Evolutionary conservation across 2,888 invertebrate genomes (phyloP).

Genomic region (Pandemis corylana): DNA sequence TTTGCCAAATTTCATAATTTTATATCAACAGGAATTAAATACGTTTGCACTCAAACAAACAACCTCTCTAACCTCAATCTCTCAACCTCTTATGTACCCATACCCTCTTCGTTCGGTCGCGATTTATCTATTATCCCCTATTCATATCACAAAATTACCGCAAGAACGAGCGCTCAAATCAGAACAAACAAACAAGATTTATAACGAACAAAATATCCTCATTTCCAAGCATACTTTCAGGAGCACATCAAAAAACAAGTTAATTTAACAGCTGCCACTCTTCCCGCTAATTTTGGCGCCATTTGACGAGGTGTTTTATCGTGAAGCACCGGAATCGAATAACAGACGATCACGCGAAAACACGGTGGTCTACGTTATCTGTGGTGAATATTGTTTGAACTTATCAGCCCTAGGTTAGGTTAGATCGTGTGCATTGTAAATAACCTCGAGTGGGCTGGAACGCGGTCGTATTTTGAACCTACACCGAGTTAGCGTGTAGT

Average conservation of each 20-base stretch:
- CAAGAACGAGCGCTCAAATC: no score
- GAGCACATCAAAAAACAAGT: conserved; percentile 10
- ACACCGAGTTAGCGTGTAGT: neutral
- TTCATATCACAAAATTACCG: no score
- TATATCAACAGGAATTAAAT: no score
- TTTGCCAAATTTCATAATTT: no score
- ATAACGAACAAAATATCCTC: no score
- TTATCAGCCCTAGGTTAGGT: conserved; percentile 25
- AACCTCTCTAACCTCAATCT: no score
- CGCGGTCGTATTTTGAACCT: neutral
- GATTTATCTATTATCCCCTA: no score
- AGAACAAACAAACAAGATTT: neutral
- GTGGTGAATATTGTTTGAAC: conserved; percentile 5
- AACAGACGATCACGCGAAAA: conserved; percentile 34
- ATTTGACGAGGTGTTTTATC: conserved; percentile 1
- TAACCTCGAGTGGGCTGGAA: neutral
- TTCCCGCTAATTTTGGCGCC: conserved; percentile 17
- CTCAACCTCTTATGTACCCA: no score
- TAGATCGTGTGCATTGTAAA: neutral
- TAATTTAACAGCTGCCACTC: conserved; percentile 19
- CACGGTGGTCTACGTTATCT: conserved; percentile 28
- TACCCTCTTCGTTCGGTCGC: no score
- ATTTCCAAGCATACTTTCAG: no score
- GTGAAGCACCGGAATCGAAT: neutral
- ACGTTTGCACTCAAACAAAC: no score